Evolutionary conservation across 2,888 invertebrate genomes (phyloP).

Genomic region (Oxytorus armatus): DNA sequence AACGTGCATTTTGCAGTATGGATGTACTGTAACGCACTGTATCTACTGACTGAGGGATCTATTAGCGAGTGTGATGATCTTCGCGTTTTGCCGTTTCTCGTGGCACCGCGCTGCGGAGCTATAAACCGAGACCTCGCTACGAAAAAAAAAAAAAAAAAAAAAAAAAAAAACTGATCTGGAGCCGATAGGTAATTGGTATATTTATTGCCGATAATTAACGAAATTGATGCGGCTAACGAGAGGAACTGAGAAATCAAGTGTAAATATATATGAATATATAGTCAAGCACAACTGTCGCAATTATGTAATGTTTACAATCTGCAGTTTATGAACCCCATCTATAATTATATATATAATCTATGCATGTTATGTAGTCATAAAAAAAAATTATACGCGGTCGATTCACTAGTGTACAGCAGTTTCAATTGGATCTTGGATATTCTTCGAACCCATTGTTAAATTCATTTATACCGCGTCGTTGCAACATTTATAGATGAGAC

Average conservation of each 20-base stretch:
- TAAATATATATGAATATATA: slow-evolving; percentile 25
- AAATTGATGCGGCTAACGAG: slow-evolving; percentile 33
- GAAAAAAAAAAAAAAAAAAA: too few relatives aligned
- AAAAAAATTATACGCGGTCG: too few relatives aligned
- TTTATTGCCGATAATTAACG: slow-evolving; percentile 58
- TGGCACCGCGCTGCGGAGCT: too few relatives aligned
- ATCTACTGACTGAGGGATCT: slow-evolving; percentile 23
- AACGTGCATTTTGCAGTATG: slow-evolving; percentile 29
- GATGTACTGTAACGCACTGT: not conserved
- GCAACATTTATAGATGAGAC: too few relatives aligned
- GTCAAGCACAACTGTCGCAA: slow-evolving; percentile 12
- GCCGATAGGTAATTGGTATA: slow-evolving; percentile 52
- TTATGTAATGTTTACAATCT: not conserved
- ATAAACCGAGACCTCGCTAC: too few relatives aligned
- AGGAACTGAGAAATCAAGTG: slow-evolving; percentile 17
- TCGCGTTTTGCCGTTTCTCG: not conserved
- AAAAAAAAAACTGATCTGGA: slow-evolving; percentile 2
- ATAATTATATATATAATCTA: too few relatives aligned
- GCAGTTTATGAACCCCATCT: too few relatives aligned
- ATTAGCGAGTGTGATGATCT: slow-evolving; percentile 32
- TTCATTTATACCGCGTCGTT: too few relatives aligned
- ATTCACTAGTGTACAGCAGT: too few relatives aligned
- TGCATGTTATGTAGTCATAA: too few relatives aligned
- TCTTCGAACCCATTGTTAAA: too few relatives aligned
- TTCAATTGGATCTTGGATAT: too few relatives aligned